Conservation (phyloP, 2,113 vertebrate species). For the Athene noctua region DNA sequence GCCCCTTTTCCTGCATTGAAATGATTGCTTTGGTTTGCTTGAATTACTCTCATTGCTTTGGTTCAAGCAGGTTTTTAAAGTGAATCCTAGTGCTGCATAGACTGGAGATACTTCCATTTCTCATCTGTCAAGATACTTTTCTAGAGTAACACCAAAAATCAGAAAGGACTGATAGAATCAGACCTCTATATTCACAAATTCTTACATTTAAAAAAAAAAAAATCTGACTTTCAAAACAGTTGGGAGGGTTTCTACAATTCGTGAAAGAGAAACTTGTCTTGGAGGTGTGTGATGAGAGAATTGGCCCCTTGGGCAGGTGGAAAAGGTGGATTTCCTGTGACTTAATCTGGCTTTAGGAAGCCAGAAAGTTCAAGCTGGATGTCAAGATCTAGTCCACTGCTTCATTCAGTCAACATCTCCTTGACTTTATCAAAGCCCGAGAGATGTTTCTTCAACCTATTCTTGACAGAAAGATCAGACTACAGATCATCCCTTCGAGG, state of each 20-base stretch:
- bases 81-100: fast-evolving
- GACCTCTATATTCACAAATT: not conserved
- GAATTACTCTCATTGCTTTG: not conserved
- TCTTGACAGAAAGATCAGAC: not conserved
- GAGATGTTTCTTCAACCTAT: not conserved
- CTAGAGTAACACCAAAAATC: not conserved
- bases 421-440: not conserved
- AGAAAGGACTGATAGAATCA: not conserved
- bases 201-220: not conserved
- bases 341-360: not conserved
- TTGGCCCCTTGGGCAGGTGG: not conserved
- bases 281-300: not conserved
- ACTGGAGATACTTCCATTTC: not conserved
- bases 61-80: not conserved
- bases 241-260: not conserved
- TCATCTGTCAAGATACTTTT: not conserved
- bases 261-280: not conserved
- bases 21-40: not conserved
- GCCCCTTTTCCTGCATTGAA: not conserved
- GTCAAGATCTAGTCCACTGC: not conserved
- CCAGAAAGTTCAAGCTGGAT: not conserved
- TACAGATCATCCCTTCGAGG: not conserved
- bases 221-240: not conserved
- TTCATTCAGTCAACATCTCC: not conserved
- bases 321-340: not conserved